Percentiles rank a stretch among this genome's conserved stretches.
Evolutionary conservation across 2,113 vertebrate genomes (phyloP).

Genomic region (Apteryx owenii): DNA sequence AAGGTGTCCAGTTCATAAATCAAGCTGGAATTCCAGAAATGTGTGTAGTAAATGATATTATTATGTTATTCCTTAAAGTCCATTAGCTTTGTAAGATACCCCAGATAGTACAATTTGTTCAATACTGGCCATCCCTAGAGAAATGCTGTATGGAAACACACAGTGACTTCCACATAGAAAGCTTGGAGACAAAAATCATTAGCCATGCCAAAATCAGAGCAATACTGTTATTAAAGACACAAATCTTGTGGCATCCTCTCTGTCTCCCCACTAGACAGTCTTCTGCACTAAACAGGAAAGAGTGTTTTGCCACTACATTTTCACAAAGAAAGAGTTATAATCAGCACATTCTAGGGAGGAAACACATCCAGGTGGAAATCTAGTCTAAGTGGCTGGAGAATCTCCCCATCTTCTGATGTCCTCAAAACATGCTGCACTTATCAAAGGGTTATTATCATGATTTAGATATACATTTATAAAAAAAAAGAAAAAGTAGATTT

Average conservation of each 20-base stretch:
- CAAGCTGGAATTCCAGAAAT: not conserved
- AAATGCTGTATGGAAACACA: not conserved
- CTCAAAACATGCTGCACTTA: not conserved
- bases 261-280: not conserved
- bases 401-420: not conserved
- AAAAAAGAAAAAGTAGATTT: not conserved
- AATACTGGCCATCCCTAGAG: not conserved
- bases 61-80: not conserved
- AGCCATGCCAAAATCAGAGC: not conserved
- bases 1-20: not conserved
- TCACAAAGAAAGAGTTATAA: not conserved
- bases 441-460: not conserved
- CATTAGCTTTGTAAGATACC: not conserved
- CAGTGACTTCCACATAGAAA: not conserved
- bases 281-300: not conserved
- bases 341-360: not conserved
- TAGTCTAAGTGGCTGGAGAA: not conserved
- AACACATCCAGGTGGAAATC: not conserved
- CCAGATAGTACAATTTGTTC: not conserved
- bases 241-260: not conserved
- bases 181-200: not conserved
- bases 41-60: not conserved
- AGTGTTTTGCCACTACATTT: not conserved
- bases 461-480: rapidly evolving
- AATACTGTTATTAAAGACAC: not conserved